Percentiles rank a stretch among this genome's conserved stretches.
phyloP scores from a whole-genome alignment of 2,888 invertebrate genomes.

The Ditula angustiorana region DNA sequence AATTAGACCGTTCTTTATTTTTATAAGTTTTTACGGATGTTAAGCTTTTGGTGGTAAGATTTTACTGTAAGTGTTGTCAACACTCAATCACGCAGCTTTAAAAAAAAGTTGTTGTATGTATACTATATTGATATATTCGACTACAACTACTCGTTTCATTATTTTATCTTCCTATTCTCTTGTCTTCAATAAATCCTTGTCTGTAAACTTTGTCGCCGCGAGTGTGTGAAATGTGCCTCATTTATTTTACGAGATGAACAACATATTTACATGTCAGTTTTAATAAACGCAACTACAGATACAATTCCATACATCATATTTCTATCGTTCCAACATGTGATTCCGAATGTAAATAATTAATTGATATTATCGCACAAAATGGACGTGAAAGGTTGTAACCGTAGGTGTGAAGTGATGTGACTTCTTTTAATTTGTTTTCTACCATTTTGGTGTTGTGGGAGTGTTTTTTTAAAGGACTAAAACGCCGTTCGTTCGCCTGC shows the following conservation, averaged over 20 bases:
- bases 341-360: slow-evolving; percentile 74
- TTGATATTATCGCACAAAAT: slow-evolving; percentile 70
- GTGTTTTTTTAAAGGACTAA: slow-evolving; percentile 30
- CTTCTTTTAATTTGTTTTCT: slow-evolving; percentile 49
- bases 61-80: background rate
- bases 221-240: slow-evolving; percentile 57
- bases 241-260: slow-evolving; percentile 53
- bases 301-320: slow-evolving; percentile 36
- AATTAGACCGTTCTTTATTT: no score
- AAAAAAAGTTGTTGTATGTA: slow-evolving; percentile 4
- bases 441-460: slow-evolving; percentile 38
- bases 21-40: background rate
- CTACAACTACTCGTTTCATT: slow-evolving; percentile 32
- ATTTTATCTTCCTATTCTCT: slow-evolving; percentile 48
- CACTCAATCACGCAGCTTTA: background rate
- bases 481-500: slow-evolving; percentile 30
- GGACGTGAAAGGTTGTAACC: slow-evolving; percentile 70
- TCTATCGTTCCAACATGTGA: slow-evolving; percentile 68
- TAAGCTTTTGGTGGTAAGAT: background rate
- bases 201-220: slow-evolving; percentile 50
- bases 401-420: slow-evolving; percentile 70
- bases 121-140: slow-evolving; percentile 14
- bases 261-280: slow-evolving; percentile 45
- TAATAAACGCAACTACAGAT: slow-evolving; percentile 19
- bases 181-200: slow-evolving; percentile 34